A percentile compares a stretch with the other conserved stretches of the same genome.
Conservation (phyloP, 2,113 vertebrate species). For the Hassar affinis region DNA sequence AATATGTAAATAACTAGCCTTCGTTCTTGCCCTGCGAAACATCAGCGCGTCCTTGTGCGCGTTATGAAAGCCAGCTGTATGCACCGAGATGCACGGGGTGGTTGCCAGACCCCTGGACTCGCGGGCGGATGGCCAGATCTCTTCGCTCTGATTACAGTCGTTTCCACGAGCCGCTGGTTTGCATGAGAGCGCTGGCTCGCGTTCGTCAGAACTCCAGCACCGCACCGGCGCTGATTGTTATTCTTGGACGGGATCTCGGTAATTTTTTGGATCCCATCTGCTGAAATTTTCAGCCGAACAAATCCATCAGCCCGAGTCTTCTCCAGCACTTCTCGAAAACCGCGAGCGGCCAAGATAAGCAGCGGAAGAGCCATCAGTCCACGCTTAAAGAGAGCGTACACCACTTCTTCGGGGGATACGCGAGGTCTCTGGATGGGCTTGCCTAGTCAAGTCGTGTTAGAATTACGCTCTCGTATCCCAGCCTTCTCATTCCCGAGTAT, state of each 20-base stretch:
- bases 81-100: constrained; percentile 32
- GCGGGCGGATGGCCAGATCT: constrained; percentile 35
- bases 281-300: constrained; percentile 47
- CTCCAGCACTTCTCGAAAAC: constrained; percentile 28
- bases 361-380: constrained; percentile 52
- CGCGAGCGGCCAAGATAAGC: constrained; percentile 59
- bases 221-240: constrained; percentile 57
- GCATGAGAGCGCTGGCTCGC: constrained; percentile 40
- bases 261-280: constrained; percentile 58
- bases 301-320: constrained; percentile 39
- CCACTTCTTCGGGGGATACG: constrained; percentile 1
- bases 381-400: constrained; percentile 46
- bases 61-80: constrained; percentile 67
- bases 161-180: constrained; percentile 70
- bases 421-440: constrained; percentile 15
- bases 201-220: constrained; percentile 59
- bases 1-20: neutral
- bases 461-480: neutral
- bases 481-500: constrained; percentile 5
- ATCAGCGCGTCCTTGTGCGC: constrained; percentile 33
- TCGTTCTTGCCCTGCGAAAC: constrained; percentile 3
- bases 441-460: neutral
- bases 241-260: constrained; percentile 57
- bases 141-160: constrained; percentile 68
- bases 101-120: constrained; percentile 43